Base-by-base conservation (phyloP, 2,888 invertebrate genomes). In the Incurvaria masculella region DNA sequence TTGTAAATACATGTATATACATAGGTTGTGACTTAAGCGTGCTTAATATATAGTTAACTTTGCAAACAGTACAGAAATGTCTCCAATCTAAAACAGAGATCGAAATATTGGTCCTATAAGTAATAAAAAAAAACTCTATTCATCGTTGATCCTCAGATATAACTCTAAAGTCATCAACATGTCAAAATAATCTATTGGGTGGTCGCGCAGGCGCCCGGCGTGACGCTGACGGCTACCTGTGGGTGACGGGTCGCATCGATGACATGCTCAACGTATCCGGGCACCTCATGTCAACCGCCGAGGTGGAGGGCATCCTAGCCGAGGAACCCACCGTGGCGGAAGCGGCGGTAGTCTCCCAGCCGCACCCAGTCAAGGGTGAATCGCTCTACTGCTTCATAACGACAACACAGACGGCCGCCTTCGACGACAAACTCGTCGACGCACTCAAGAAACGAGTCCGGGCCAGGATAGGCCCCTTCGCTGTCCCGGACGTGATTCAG, bases 251-350 rank as follows among this genome's bases (percentile, higher is more conserved):
- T 0, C 87, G 97, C 50, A 92, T 97, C 38, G 98, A 99, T 67
- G 99, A 99, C 68, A 97, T 99, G 94, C 79, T 99, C 56, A 99
- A 99, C 70, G 97, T 99, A 8, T 97, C 96, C 2, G 99, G 98
- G 0, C 98, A 99, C 72, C 80, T 99, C 47, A 90, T 99, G 86
- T 96, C 96, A 52, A 99, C 98, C 0, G 92, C 98, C 0, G 97
- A 99, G 79, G 90, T 92, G 0, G 92, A 93, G 67, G 86, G 89
- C 14, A 89, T 91, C 19, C 79, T 93, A 16, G 85, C 89, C 0
- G 90, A 90, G 64, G 90, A 93, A 63, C 70, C 76, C 0, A 79
- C 81, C 11, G 91, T 99, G 0, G 86, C 96, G 0, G 99, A 99
- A 70, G 93, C 97, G 0, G 99, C 99, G 0, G 98, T 96, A 0